These are phyloP conservation scores for Eupristina koningsbergeri DNA, from an alignment of 1,140 invertebrate genomes.

Conservation along the genomic window DNA sequence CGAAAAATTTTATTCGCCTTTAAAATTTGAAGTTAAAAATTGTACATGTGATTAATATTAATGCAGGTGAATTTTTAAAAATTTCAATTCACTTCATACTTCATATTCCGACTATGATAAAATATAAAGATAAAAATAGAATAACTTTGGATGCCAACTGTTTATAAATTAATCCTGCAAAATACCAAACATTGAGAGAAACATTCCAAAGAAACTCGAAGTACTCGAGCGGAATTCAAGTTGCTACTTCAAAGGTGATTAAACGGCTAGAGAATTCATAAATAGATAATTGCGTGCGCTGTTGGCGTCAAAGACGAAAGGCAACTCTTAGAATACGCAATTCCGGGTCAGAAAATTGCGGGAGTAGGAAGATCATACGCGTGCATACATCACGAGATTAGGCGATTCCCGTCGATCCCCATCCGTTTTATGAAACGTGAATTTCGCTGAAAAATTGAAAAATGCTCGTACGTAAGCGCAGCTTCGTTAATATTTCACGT, in stretches of 20 bases:
- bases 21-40: too few relatives aligned
- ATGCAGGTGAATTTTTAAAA: too few relatives aligned
- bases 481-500: constrained; percentile 28
- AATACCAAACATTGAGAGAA: constrained; percentile 13
- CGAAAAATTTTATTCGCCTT: too few relatives aligned
- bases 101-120: too few relatives aligned
- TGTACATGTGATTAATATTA: too few relatives aligned
- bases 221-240: not conserved
- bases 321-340: not conserved
- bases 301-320: not conserved
- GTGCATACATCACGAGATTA: constrained; percentile 36
- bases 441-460: too few relatives aligned
- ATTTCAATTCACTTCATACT: too few relatives aligned
- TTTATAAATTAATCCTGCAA: not conserved
- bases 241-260: constrained; percentile 5
- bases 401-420: not conserved
- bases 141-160: not conserved
- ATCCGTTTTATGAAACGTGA: not conserved
- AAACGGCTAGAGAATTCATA: not conserved
- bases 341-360: constrained; percentile 4
- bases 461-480: not conserved
- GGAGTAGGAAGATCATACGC: not conserved
- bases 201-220: not conserved
- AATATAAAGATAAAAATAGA: too few relatives aligned
- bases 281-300: constrained; percentile 16